Evolutionary conservation across 2,113 vertebrate genomes (phyloP), one percentile per base, ranked within the genome.

Genomic region (Panthera leo): DNA sequence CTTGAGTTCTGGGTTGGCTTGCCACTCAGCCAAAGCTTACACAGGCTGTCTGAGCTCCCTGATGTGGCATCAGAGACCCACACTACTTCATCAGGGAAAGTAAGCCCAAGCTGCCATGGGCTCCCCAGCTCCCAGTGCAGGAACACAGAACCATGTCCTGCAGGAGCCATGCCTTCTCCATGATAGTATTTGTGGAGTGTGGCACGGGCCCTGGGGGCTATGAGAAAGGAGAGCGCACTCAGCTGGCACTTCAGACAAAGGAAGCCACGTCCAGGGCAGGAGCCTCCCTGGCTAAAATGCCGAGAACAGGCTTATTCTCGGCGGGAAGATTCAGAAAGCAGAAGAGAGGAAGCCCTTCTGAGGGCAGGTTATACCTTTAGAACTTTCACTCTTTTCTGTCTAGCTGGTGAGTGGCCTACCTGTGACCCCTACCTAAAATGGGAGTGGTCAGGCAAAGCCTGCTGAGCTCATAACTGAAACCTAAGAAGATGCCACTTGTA

Each of bases 181-280:
- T 2, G 13, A 45, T 0, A 5, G 65, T 55, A 27, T 36, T 36
- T 45, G 65, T n/a, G 36, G 36, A n/a, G 73, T 15, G 73, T 29
- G 63, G 31, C 29, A 3, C 1, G 0, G 45, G 14, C 76, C n/a
- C 29, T 5, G 3, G 45, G 23, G 36, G 85, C 45, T 14, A 31
- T 0, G 5, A 63, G 36, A 2, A 48, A 86, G 12, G 76, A 23
- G 19, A 25, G 55, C 6, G 5, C 18, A 5, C 14, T 53, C 42
- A 3, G 29, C 45, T 55, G 67, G 67, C 23, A 31, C 78, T 83
- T 9, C 0, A 45, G 67, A 15, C 5, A 13, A 8, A 27, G 23
- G 23, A 45, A 8, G 42, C 65, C 0, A 1, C 0, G 2, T 51
- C 27, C 36, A 39, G 16, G 39, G 27, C 5, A 8, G 39, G 10